Evolutionary conservation across 2,888 invertebrate genomes (phyloP), one percentile per base, ranked within the genome.

Genomic region (Harpalus rubripes): DNA sequence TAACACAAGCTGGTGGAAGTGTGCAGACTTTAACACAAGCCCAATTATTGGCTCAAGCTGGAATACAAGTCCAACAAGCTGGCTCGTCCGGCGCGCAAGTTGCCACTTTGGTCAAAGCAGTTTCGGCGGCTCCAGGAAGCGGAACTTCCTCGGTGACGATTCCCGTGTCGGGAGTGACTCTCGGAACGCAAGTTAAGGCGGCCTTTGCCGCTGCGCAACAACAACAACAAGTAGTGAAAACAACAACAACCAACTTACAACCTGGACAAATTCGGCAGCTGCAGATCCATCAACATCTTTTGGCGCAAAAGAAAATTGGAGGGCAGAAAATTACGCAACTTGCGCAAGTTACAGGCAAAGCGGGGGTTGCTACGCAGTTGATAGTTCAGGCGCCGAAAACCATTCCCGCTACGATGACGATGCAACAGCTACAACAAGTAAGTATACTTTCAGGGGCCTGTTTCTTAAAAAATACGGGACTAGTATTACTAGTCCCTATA

Each of bases 371-470:
- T 26, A 93, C 95, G 0, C 95, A 95, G 87, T 91, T 96, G 85
- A 95, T 96, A 79, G 95, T 96, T 3, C 95, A 95, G 88, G 93
- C 94, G 76, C 93, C 94, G 15, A 94, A 94, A 87, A 92, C 93
- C 1, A 87, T 96, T 3, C 95, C 95, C 88, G 93, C 94, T 74
- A 93, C 94, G 12, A 94, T 94, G 87, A 95, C 95, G 0, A 94
- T 96, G 85, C 95, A 96, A 87, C 96, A 96, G 88, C 93, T 96
- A 63, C 95, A 95, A 86, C 95, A 96, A 89, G 44, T 52, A 12
- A 10, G 10, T 52, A 52, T 12, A 52, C 5, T 1, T 12, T 52
- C n/a, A n/a, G n/a, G n/a, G n/a, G n/a, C n/a, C n/a, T n/a, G n/a
- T n/a, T n/a, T n/a, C n/a, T n/a, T n/a, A n/a, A n/a, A n/a, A n/a